Evolutionary conservation across 2,797 vertebrate species (phyloP), one percentile per base, ranked within the genome.

Genomic region (Passerculus sandwichensis): DNA sequence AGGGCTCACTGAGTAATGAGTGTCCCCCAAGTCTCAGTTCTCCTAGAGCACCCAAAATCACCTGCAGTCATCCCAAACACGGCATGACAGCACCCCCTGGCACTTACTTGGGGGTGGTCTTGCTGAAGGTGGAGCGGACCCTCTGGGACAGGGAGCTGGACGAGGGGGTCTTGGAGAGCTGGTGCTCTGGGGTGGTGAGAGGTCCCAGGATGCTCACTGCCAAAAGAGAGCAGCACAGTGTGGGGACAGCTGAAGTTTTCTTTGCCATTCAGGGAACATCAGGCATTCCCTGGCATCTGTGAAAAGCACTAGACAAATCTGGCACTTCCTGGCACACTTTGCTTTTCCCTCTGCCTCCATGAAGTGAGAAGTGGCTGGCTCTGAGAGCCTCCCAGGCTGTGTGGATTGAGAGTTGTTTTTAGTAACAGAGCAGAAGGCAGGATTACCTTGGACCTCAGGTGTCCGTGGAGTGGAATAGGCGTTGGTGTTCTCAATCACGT

Each of bases 161-260:
- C 0, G 99, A 99, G 3, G 99, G 98, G 0, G 99, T 99, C 97
- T 99, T 99, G 96, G 93, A 98, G 94, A 99, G 96, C 96, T 99
- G 99, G 87, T 99, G 98, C 66, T 99, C 99, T 0, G 99, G 99
- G 56, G 99, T 99, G 29, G 99, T 99, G 93, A 99, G 97, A 3
- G 99, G 99, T 16, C 99, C 99, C 73, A 99, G 96, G 66, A 99
- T 98, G 93, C 98, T 99, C 96, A 98, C 99, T 99, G 97, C 91
- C 97, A 85, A 67, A 32, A 97, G 18, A 88, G 56, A 88, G 45
- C 84, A 77, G 34, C 56, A 72, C 82, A 62, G 73, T 26, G 15
- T 11, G 45, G 57, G 27, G 26, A 89, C 78, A 93, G 86, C 60
- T 76, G 42, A 71, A 85, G 59, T 15, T 78, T 57, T 32, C 74